phyloP scores from a whole-genome alignment of 2,113 vertebrate species.

The Gobiocypris rarus region DNA sequence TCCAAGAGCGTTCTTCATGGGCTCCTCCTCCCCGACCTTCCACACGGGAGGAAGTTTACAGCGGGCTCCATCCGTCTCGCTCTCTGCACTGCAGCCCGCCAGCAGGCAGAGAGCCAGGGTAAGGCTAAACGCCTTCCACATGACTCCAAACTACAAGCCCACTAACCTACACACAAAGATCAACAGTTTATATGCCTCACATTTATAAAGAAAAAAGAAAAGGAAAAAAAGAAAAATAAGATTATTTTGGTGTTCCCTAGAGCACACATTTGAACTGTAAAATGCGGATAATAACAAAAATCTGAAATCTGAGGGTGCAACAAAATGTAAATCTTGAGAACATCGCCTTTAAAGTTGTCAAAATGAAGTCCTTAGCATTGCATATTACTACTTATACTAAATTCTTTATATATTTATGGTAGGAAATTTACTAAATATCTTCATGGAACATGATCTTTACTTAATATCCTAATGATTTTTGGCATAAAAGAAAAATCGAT shows the following conservation, averaged over 20 bases:
- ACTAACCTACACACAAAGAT: slow-evolving; percentile 65
- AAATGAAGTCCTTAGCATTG: no score
- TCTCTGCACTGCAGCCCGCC: slow-evolving; percentile 81
- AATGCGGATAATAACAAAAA: neutral
- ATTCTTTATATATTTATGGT: no score
- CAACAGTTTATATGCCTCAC: slow-evolving; percentile 46
- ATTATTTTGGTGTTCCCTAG: neutral
- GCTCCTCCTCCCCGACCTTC: slow-evolving; percentile 79
- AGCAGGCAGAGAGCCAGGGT: slow-evolving; percentile 90
- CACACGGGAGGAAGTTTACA: slow-evolving; percentile 84
- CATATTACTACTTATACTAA: no score
- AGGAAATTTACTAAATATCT: no score
- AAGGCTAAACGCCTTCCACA: slow-evolving; percentile 86
- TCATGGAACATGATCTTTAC: no score
- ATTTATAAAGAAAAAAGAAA: neutral
- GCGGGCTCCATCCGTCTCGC: slow-evolving; percentile 70
- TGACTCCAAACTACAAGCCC: slow-evolving; percentile 66
- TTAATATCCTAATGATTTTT: no score
- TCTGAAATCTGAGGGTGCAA: no score
- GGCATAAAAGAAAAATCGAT: no score
- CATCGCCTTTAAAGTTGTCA: no score
- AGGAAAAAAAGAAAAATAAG: neutral
- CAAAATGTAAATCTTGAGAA: no score
- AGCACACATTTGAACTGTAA: neutral
- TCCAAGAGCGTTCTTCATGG: slow-evolving; percentile 82